A percentile compares a stretch with the other conserved stretches of the same genome.
phyloP scores from a whole-genome alignment of 1,140 invertebrate genomes.

The Pantala flavescens region DNA sequence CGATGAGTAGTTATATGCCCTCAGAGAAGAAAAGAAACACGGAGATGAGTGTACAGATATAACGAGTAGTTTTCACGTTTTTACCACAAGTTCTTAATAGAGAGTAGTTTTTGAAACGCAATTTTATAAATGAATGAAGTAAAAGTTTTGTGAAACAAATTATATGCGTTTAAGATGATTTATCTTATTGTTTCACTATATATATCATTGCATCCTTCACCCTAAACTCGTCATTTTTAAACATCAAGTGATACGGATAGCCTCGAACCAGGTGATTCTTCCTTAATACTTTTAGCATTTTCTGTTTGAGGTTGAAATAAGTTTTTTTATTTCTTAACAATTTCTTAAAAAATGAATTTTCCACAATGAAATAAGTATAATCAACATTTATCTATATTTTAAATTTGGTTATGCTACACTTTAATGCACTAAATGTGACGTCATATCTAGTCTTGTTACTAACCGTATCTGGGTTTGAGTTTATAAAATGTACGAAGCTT shows the following conservation, averaged over 20 bases:
- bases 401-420: not conserved
- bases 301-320: not conserved
- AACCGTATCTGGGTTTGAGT: not conserved
- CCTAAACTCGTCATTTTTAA: not conserved
- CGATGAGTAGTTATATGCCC: too few relatives aligned
- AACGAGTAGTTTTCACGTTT: too few relatives aligned
- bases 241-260: not conserved
- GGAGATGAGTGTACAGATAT: too few relatives aligned
- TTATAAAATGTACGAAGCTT: not conserved
- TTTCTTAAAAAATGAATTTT: not conserved
- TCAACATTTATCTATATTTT: not conserved
- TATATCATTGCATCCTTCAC: not conserved
- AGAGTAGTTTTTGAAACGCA: too few relatives aligned
- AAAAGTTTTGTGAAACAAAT: too few relatives aligned
- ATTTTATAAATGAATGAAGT: too few relatives aligned
- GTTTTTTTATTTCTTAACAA: not conserved
- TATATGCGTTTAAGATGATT: too few relatives aligned
- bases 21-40: too few relatives aligned
- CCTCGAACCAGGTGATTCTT: not conserved
- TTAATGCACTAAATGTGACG: not conserved
- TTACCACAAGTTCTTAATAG: too few relatives aligned
- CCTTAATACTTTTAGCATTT: not conserved
- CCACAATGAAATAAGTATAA: not conserved
- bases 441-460: not conserved
- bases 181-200: too few relatives aligned